Evolutionary conservation across 2,113 vertebrate species (phyloP).

Genomic region (Gadus chalcogrammus): DNA sequence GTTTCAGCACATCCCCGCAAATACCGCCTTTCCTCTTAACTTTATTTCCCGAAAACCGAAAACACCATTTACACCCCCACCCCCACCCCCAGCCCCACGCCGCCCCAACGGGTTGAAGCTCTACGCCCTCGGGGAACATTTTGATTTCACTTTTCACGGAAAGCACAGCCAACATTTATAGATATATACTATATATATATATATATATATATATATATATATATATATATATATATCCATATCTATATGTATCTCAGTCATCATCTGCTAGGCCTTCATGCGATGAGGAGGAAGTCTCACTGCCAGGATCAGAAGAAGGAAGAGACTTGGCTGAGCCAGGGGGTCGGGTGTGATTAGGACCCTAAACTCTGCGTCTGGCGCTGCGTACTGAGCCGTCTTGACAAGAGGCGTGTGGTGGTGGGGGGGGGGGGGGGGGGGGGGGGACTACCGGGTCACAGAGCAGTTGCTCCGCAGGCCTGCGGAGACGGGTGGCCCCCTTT

Average conservation of each 20-base stretch:
- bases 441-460: constrained; percentile 51
- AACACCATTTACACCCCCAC: constrained; percentile 24
- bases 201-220: too few species aligned
- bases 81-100: too few species aligned
- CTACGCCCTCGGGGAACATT: constrained; percentile 48
- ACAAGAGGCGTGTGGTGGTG: constrained; percentile 39
- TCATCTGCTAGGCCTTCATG: constrained; percentile 60
- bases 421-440: constrained; percentile 50
- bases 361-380: constrained; percentile 62
- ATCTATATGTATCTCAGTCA: constrained; percentile 54
- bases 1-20: constrained; percentile 52
- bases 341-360: constrained; percentile 50
- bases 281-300: constrained; percentile 54
- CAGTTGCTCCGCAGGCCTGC: constrained; percentile 60
- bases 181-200: too few species aligned
- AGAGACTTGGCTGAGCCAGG: constrained; percentile 57
- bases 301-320: constrained; percentile 60
- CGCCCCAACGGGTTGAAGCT: constrained; percentile 53
- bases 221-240: constrained; percentile 13
- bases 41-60: constrained; percentile 41
- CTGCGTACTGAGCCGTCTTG: constrained; percentile 51
- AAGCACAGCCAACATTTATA: constrained; percentile 28
- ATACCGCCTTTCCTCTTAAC: constrained; percentile 31
- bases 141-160: constrained; percentile 41
- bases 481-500: constrained; percentile 62